phyloP scores from a whole-genome alignment of 2,113 vertebrate species.

The Nibea coibor region DNA sequence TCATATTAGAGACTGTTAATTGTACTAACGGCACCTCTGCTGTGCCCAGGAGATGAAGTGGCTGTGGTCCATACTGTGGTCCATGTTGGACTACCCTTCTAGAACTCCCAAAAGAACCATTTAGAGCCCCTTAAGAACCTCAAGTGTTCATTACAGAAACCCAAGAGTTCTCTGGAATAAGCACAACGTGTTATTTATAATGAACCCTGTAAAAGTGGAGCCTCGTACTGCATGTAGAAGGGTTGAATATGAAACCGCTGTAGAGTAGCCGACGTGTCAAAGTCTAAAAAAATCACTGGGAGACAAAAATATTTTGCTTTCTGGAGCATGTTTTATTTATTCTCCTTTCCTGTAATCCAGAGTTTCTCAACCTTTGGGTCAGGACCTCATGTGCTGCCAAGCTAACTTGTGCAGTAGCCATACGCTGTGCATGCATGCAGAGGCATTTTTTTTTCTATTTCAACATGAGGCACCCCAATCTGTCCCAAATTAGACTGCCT shows the following conservation, averaged over 20 bases:
- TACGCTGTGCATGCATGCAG: conserved; percentile 22
- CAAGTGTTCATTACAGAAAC: neutral
- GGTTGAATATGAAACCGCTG: neutral
- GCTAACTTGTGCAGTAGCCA: neutral
- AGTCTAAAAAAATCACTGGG: neutral
- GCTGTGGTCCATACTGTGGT: too few relatives aligned
- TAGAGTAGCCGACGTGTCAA: neutral
- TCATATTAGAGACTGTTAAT: too few relatives aligned
- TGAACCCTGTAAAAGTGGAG: neutral
- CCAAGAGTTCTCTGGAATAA: neutral
- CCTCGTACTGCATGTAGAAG: neutral
- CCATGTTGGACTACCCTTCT: too few relatives aligned
- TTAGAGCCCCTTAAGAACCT: neutral
- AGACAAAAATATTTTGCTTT: neutral
- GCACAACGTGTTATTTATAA: neutral
- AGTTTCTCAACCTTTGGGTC: conserved; percentile 12
- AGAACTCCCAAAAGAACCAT: neutral
- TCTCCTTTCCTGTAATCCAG: conserved; percentile 2
- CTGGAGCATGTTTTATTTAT: neutral
- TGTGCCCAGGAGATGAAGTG: too few relatives aligned
- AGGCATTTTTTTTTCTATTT: neutral
- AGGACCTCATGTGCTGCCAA: neutral
- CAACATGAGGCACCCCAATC: conserved; percentile 9
- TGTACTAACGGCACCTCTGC: too few relatives aligned
- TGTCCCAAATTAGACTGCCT: conserved; percentile 24